phyloP scores from a whole-genome alignment of 2,113 vertebrate species.

The Chaetorhynchus papuensis region DNA sequence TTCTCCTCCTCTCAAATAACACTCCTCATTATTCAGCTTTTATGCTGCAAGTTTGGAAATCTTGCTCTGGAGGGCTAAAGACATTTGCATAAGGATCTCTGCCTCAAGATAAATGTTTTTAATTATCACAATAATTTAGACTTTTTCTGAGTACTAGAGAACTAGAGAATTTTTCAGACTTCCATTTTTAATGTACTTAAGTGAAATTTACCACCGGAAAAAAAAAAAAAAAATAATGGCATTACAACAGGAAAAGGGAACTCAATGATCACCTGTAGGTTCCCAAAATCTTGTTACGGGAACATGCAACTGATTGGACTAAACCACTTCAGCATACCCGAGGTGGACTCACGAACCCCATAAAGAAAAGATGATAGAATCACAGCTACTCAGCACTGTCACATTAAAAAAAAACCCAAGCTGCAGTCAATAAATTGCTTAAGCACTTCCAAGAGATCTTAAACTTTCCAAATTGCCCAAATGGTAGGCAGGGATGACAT shows the following conservation, averaged over 20 bases:
- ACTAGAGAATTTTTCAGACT: not conserved
- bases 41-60: not conserved
- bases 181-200: not conserved
- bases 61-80: not conserved
- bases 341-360: not conserved
- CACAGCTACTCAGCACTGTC: not conserved
- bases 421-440: not conserved
- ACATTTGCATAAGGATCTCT: not conserved
- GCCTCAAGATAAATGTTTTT: not conserved
- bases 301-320: not conserved
- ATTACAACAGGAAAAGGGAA: not conserved
- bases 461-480: not conserved
- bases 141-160: not conserved
- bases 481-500: not conserved
- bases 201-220: not conserved
- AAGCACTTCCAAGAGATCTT: not conserved
- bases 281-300: not conserved
- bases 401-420: not conserved
- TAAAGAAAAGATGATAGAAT: not conserved
- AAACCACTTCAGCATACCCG: not conserved
- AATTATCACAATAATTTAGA: not conserved
- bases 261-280: accelerated
- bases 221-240: not conserved
- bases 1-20: not conserved
- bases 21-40: not conserved